Evolutionary conservation across 2,113 vertebrate species (phyloP).

Genomic region (Lepus europaeus): DNA sequence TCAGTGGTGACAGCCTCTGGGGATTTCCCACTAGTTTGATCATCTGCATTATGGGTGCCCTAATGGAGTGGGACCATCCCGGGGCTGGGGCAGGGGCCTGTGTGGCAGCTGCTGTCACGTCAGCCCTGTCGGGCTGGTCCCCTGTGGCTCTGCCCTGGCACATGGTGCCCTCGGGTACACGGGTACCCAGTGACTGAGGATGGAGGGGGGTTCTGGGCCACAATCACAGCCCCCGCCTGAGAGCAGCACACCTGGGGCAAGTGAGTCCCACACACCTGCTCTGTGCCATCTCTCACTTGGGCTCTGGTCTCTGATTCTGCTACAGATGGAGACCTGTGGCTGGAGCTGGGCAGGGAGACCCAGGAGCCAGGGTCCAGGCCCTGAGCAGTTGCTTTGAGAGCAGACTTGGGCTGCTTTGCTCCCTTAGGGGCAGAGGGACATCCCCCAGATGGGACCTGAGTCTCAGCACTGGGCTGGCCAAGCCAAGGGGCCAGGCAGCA

Average conservation of each 20-base stretch:
- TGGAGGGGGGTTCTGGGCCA: background rate
- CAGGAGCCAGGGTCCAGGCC: background rate
- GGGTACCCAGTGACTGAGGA: rapidly evolving
- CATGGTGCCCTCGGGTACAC: background rate
- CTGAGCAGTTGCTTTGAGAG: background rate
- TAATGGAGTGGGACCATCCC: slow-evolving; percentile 80
- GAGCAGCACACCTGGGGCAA: background rate
- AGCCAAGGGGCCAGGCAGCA: too few species aligned
- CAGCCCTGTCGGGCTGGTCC: background rate
- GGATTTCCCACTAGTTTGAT: too few species aligned
- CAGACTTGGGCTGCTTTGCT: background rate
- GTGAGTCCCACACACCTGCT: background rate
- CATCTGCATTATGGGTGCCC: too few species aligned
- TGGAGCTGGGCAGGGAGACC: background rate
- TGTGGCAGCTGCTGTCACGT: background rate
- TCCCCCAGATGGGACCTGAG: background rate
- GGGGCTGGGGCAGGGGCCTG: slow-evolving; percentile 57
- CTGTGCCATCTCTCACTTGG: rapidly evolving
- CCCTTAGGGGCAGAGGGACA: background rate
- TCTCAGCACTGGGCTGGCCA: too few species aligned
- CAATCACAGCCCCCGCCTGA: background rate
- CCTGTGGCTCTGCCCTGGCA: background rate
- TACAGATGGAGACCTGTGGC: too few species aligned
- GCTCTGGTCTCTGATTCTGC: background rate
- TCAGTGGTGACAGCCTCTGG: too few species aligned